These are phyloP conservation scores for Fragum fragum DNA, from an alignment of 2,888 invertebrate species.

Conservation along the genomic window DNA sequence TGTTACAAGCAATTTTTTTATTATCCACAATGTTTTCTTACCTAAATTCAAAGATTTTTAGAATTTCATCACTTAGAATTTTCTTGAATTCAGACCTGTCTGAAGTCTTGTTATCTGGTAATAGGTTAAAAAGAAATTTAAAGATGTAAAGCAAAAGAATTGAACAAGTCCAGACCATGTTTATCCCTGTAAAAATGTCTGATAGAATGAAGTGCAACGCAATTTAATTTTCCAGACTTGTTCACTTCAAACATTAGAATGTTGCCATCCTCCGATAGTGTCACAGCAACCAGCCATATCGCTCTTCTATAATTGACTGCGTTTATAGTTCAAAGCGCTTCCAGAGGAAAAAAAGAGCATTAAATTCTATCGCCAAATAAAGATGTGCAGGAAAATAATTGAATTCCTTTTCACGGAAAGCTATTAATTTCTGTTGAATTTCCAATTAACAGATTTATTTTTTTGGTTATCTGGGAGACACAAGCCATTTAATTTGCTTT, in stretches of 20 bases:
- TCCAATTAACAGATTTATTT: conserved; percentile 32
- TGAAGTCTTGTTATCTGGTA: neutral
- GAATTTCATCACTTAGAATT: too few relatives aligned
- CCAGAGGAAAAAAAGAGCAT: conserved; percentile 1
- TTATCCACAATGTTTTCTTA: too few relatives aligned
- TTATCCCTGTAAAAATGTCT: neutral
- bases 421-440: conserved; percentile 30
- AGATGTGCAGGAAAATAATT: conserved; percentile 22
- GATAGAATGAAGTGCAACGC: conserved; percentile 1
- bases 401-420: conserved; percentile 19
- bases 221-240: conserved; percentile 12
- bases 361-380: conserved; percentile 24
- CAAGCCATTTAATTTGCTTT: conserved; percentile 27
- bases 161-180: neutral
- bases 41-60: too few relatives aligned
- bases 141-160: neutral
- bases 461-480: conserved; percentile 8
- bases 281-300: conserved; percentile 18
- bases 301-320: conserved; percentile 22
- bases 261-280: conserved; percentile 4
- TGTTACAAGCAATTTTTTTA: too few relatives aligned
- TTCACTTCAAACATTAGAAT: conserved; percentile 15
- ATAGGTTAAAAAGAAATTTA: neutral
- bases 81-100: too few relatives aligned
- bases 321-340: conserved; percentile 25